These are phyloP conservation scores for Arge pagana DNA, from an alignment of 2,888 invertebrate species.

Conservation along the genomic window DNA sequence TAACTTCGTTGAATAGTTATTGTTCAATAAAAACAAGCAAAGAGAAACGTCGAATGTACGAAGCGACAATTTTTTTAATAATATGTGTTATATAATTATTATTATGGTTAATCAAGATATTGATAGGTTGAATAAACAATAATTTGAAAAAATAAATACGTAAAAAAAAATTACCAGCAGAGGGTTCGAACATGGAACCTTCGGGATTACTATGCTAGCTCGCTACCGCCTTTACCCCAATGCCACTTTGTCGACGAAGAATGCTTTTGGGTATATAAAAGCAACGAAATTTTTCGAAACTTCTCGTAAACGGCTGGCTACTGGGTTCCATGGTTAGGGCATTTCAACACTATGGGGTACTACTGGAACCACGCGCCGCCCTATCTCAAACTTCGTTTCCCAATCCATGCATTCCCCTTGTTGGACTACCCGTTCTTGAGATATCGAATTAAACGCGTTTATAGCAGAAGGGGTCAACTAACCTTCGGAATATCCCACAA, in stretches of 20 bases:
- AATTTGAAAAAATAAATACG: background rate
- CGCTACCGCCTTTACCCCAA: background rate
- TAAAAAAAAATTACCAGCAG: background rate
- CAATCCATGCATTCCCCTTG: background rate
- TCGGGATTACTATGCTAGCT: background rate
- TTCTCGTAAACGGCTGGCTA: background rate
- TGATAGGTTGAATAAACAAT: too few species aligned
- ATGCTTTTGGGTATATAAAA: background rate
- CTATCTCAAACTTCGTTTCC: too few species aligned
- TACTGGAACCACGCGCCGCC: background rate
- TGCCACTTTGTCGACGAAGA: background rate
- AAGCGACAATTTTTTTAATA: too few species aligned
- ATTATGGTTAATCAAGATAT: too few species aligned
- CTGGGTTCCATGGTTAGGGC: background rate
- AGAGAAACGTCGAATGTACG: too few species aligned
- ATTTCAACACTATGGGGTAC: background rate
- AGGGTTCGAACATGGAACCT: background rate
- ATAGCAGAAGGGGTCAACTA: too few species aligned
- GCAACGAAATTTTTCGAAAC: background rate
- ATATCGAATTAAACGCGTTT: too few species aligned
- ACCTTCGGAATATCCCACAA: too few species aligned
- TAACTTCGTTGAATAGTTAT: background rate
- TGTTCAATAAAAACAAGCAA: too few species aligned
- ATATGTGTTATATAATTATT: too few species aligned
- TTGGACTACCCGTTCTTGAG: too few species aligned